Evolutionary conservation across 2,113 vertebrate species (phyloP).

Genomic region (Periophthalmus modestus): DNA sequence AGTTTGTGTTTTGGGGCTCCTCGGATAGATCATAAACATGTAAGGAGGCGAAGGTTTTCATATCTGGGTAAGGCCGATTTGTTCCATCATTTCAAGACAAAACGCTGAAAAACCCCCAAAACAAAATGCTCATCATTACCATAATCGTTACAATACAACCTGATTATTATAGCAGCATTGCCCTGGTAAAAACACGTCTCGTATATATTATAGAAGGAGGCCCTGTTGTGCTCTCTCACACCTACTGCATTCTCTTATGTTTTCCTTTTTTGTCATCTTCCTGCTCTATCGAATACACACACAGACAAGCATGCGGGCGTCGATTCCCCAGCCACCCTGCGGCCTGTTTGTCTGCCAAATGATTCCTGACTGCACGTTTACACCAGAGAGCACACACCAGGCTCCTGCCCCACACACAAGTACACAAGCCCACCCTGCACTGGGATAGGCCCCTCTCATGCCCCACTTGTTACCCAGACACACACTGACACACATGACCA

Average conservation of each 20-base stretch:
- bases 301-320: slow-evolving; percentile 57
- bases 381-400: slow-evolving; percentile 74
- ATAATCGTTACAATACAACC: not conserved
- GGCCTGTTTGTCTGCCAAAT: slow-evolving; percentile 79
- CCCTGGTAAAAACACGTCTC: slow-evolving; percentile 20
- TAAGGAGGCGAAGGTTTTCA: not conserved
- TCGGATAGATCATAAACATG: not conserved
- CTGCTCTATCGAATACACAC: slow-evolving; percentile 63
- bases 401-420: slow-evolving; percentile 40
- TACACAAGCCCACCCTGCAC: slow-evolving; percentile 51
- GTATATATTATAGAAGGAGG: slow-evolving; percentile 66
- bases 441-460: slow-evolving; percentile 64
- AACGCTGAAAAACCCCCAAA: too few species aligned
- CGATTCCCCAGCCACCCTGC: slow-evolving; percentile 73
- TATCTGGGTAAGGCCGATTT: not conserved
- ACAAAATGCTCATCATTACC: too few species aligned
- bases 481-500: slow-evolving; percentile 61
- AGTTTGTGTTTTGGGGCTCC: not conserved
- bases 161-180: not conserved
- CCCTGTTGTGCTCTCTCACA: slow-evolving; percentile 68
- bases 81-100: not conserved
- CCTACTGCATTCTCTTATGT: slow-evolving; percentile 53
- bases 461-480: slow-evolving; percentile 66
- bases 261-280: slow-evolving; percentile 52
- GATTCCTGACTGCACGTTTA: slow-evolving; percentile 78